Conservation (phyloP, 2,797 vertebrate genomes). For the Muscicapa striata region DNA sequence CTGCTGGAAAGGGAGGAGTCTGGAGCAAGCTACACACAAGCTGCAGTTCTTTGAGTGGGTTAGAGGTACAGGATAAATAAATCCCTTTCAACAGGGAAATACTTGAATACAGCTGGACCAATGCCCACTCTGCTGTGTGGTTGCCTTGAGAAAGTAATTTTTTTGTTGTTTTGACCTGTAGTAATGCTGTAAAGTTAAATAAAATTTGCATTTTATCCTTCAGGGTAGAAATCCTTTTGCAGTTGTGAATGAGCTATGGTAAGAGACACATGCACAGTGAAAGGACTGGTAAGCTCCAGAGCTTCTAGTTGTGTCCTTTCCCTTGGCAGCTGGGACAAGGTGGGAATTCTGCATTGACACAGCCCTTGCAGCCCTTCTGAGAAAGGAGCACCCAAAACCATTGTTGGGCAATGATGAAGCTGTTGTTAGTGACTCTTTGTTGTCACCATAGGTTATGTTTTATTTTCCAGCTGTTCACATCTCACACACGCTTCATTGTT, state of each 20-base stretch:
- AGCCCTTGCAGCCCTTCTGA: not conserved
- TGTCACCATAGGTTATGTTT: not conserved
- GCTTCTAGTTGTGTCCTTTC: not conserved
- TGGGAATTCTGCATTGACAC: not conserved
- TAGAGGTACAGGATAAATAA: not conserved
- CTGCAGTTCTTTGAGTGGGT: not conserved
- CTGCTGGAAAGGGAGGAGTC: not conserved
- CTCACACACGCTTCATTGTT: accelerated
- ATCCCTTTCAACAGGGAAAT: not conserved
- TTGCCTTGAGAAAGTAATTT: not conserved
- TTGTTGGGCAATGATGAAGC: not conserved
- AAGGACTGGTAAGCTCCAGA: not conserved
- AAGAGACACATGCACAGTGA: not conserved
- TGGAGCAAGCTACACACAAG: not conserved
- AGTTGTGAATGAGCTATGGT: not conserved
- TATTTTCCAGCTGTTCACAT: not conserved
- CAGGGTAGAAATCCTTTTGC: not conserved
- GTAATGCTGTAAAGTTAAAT: not conserved
- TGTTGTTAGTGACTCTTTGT: not conserved
- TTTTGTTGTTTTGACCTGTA: not conserved
- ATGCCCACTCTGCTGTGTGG: not conserved
- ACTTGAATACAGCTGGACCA: not conserved
- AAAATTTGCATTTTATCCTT: not conserved
- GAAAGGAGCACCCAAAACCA: not conserved
- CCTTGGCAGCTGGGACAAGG: not conserved